phyloP scores from a whole-genome alignment of 1,140 invertebrate species.

The Protaetia brevitarsis region DNA sequence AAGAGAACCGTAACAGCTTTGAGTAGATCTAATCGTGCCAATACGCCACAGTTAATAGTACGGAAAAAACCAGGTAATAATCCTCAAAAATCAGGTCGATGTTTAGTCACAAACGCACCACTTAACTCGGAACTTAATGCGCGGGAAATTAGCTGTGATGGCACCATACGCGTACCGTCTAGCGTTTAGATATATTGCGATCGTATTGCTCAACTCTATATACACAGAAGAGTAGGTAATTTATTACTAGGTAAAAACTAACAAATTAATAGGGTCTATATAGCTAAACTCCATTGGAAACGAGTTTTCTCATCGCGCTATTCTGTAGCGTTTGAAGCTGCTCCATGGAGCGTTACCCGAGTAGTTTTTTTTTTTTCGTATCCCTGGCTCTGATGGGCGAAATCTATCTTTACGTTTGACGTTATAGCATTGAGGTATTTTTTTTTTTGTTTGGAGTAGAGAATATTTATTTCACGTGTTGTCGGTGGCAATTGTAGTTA shows the following conservation, averaged over 20 bases:
- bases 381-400: neutral
- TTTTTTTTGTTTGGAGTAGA: neutral
- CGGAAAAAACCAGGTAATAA: neutral
- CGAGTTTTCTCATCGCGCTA: neutral
- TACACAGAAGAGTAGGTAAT: neutral
- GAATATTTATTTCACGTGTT: conserved; percentile 16
- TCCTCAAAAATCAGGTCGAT: neutral
- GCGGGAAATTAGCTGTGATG: conserved; percentile 3
- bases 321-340: neutral
- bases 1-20: too few species aligned
- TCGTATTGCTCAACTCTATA: conserved; percentile 9
- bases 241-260: conserved; percentile 13
- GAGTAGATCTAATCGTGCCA: too few species aligned
- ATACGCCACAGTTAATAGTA: neutral
- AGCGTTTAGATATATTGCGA: neutral
- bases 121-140: neutral
- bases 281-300: conserved; percentile 14
- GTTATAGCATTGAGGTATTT: neutral
- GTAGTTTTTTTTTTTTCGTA: conserved; percentile 1
- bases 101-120: neutral
- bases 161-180: neutral
- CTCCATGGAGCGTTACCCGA: neutral
- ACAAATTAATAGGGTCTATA: conserved; percentile 16
- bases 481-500: conserved; percentile 5
- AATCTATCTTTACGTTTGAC: conserved; percentile 9